Base-by-base conservation (phyloP, 2,797 vertebrate genomes). In the Microtus agrestis region DNA sequence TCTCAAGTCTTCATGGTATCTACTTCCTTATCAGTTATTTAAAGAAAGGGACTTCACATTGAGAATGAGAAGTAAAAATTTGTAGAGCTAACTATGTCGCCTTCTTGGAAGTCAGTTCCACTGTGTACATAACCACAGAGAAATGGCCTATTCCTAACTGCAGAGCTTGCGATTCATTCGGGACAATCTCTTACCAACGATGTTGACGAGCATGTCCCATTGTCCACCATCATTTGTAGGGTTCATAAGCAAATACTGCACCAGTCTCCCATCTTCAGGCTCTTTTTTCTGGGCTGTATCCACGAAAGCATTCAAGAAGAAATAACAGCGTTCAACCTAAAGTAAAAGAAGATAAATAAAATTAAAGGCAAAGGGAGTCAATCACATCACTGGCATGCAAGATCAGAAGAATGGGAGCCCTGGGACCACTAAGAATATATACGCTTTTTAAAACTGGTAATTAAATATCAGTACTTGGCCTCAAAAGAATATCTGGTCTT, bases 141-240 rank as follows among this genome's bases (percentile, higher is more conserved):
- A 90, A 91, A 89, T 19, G 54, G 27, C 25, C 31, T 40, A 51
- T 5, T n/a, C 15, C 37, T 59, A 90, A 80, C n/a, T 43, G 78
- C 0, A 71, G 13, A 76, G 13, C n/a, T 91, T 78, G 63, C 46
- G 86, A 46, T 80, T 84, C 31, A 59, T 48, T 51, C 93, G 43
- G 93, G 34, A 93, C 84, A 91, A 23, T 34, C 0, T 61, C 99
- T 98, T 97, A 99, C 99, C 99, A 91, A 99, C 99, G 91, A 99
- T 99, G 97, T 99, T 99, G 95, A 99, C 99, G 98, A 99, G 97
- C 99, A 99, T 99, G 97, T 99, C 99, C 99, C 99, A 99, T 94
- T 99, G 99, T 74, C 99, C 99, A 85, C 99, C 99, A 61, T 99
- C 99, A 73, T 99, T 99, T 0, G 99, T 99, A 84, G 99, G 99